Conservation (phyloP, 1,140 invertebrate genomes). For the Hylaeus volcanicus region DNA sequence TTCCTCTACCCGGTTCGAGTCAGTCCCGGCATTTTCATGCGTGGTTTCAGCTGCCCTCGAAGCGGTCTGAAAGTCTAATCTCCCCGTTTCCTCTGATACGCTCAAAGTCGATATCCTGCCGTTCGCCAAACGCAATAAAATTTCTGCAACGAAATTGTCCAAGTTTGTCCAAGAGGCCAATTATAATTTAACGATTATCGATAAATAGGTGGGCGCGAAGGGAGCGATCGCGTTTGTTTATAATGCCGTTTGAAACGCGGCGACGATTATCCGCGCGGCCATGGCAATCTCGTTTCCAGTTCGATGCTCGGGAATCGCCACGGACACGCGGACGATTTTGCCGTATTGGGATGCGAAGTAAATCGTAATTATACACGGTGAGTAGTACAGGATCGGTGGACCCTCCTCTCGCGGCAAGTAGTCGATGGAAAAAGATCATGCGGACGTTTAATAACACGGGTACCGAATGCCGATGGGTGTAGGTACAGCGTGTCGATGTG, state of each 20-base stretch:
- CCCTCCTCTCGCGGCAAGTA: constrained; percentile 57
- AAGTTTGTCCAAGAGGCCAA: not conserved
- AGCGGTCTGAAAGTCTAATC: too few relatives aligned
- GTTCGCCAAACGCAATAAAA: too few relatives aligned
- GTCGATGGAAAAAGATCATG: constrained; percentile 61
- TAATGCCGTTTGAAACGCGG: constrained; percentile 8
- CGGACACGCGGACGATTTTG: constrained; percentile 43
- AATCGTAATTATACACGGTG: constrained; percentile 69
- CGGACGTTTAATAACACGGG: constrained; percentile 66
- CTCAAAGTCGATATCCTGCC: too few relatives aligned
- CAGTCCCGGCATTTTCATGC: too few relatives aligned
- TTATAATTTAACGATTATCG: constrained; percentile 23
- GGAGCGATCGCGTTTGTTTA: constrained; percentile 15
- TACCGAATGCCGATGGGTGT: constrained; percentile 63
- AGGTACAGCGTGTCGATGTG: constrained; percentile 34
- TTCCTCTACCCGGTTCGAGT: too few relatives aligned
- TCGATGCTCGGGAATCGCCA: not conserved
- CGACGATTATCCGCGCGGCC: constrained; percentile 7
- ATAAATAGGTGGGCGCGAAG: constrained; percentile 1
- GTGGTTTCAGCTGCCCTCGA: too few relatives aligned
- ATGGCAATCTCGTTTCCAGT: constrained; percentile 11
- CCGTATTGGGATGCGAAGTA: constrained; percentile 64
- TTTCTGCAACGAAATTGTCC: too few relatives aligned
- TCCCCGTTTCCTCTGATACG: too few relatives aligned
- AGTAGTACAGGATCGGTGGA: constrained; percentile 58